Evolutionary conservation across 2,797 vertebrate genomes (phyloP).

Genomic region (Poecilia velifera): DNA sequence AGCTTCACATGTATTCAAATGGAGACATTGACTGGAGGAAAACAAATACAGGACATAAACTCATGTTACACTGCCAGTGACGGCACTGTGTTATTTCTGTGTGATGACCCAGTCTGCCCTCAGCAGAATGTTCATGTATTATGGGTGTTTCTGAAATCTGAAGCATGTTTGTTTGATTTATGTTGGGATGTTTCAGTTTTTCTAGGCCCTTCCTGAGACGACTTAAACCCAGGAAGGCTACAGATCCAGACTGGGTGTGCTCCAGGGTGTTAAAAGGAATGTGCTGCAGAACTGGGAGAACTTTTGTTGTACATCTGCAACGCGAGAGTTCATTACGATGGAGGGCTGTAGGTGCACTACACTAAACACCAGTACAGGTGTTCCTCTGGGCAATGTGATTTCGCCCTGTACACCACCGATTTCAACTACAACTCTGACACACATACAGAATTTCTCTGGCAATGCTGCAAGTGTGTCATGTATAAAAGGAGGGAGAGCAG

Average conservation of each 20-base stretch:
- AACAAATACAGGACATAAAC: not conserved
- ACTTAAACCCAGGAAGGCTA: not conserved
- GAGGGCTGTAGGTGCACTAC: not conserved
- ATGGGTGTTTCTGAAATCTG: not conserved
- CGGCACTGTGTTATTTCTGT: conserved; percentile 4
- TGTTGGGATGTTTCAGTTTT: not conserved
- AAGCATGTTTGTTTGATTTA: conserved; percentile 10
- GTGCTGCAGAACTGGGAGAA: too few relatives aligned
- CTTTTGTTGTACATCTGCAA: too few relatives aligned
- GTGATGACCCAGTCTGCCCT: not conserved
- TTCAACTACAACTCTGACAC: not conserved
- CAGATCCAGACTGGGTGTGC: not conserved
- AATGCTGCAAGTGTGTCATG: not conserved
- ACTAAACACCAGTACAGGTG: not conserved
- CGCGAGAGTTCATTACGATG: too few relatives aligned
- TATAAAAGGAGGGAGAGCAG: not conserved
- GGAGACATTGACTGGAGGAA: not conserved
- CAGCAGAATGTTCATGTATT: not conserved
- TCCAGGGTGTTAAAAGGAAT: too few relatives aligned
- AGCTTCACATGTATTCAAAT: conserved; percentile 6
- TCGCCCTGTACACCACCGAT: not conserved
- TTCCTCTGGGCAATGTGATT: not conserved
- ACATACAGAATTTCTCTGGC: not conserved
- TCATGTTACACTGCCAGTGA: conserved; percentile 7
- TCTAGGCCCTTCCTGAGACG: not conserved